Evolutionary conservation across 2,797 vertebrate genomes (phyloP), one percentile per base, ranked within the genome.

Genomic region (Labroides dimidiatus): DNA sequence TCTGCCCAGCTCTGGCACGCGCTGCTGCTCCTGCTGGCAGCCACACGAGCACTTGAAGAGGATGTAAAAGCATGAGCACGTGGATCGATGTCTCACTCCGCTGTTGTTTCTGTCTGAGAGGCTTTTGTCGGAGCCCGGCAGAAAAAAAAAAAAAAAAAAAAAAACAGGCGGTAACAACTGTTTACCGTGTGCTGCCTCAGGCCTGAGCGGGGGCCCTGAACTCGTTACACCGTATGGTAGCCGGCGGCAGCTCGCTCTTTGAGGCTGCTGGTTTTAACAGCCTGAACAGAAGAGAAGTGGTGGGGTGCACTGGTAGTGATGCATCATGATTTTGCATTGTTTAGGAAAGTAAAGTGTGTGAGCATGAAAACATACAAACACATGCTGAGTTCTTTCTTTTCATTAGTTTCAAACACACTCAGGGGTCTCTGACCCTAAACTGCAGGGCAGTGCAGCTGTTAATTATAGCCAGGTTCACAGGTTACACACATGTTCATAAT

Each of bases 101-200:
- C 79, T 85, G 86, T 79, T 81, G 87, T 87, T 86, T 54, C 89
- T 90, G 76, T 71, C 86, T 74, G 87, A 72, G 75, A 80, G 85
- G 78, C 80, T 90, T 33, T 88, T 89, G 87, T 91, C 78, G 78
- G 45, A 55, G 79, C 80, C 69, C 63, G 3, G 17, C 76, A 78
- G 70, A 21, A 48, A 48, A n/a, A n/a, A n/a, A n/a, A n/a, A n/a
- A n/a, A n/a, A n/a, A n/a, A n/a, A n/a, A 44, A 86, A 87, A 85
- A 44, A 86, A 87, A 85, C 73, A 79, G 75, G 83, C 77, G 89
- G 87, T 64, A 91, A 85, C 86, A 85, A 91, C 91, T 90, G 92
- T 89, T 87, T 90, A 87, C 87, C 81, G 87, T 84, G 87, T 83
- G 88, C 80, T 57, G 84, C 77, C 88, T 89, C 86, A 24, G 90